phyloP scores from a whole-genome alignment of 2,888 invertebrate species.

The Harpagoxenus sublaevis region DNA sequence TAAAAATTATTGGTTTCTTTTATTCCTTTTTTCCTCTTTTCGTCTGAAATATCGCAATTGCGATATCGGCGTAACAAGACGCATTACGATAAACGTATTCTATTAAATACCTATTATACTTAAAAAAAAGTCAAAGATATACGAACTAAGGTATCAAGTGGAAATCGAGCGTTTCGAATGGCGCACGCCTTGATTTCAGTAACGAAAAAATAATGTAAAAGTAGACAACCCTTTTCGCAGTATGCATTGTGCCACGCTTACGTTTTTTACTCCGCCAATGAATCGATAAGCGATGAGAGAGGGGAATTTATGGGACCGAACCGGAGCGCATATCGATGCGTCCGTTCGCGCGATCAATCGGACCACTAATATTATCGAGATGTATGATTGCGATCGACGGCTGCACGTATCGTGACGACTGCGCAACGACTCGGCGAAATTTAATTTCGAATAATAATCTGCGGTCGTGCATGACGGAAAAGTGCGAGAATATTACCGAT shows the following conservation, averaged over 20 bases:
- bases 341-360: conserved; percentile 26
- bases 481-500: conserved; percentile 42
- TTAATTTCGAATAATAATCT: conserved; percentile 52
- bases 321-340: background rate
- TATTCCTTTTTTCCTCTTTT: background rate
- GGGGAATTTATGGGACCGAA: conserved; percentile 8
- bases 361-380: conserved; percentile 15
- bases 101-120: background rate
- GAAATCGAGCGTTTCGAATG: background rate
- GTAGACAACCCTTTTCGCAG: background rate
- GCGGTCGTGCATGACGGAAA: conserved; percentile 40
- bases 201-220: conserved; percentile 29
- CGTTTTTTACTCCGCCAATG: conserved; percentile 1
- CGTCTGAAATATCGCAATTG: background rate
- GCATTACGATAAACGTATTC: background rate
- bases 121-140: background rate
- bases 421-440: conserved; percentile 23
- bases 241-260: background rate
- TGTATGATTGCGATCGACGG: background rate
- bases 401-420: conserved; percentile 32
- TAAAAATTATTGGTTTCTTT: background rate
- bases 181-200: background rate
- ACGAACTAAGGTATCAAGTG: background rate
- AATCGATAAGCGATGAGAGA: background rate
- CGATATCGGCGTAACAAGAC: background rate